Conservation (phyloP, 2,113 vertebrate species). For the Trachemys scripta region DNA sequence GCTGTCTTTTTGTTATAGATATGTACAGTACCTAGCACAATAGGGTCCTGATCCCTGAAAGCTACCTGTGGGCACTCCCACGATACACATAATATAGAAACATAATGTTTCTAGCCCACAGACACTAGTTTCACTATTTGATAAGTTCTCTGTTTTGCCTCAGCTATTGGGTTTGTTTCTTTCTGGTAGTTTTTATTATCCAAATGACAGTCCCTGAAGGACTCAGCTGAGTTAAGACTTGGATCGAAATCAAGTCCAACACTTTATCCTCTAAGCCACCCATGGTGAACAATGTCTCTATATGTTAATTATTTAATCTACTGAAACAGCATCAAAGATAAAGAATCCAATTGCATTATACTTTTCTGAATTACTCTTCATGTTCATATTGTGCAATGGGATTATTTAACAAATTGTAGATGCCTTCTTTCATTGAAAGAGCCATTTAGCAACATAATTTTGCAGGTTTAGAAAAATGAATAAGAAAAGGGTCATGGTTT, state of each 20-base stretch:
- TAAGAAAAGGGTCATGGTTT: neutral
- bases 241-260: neutral
- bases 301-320: slow-evolving; percentile 15
- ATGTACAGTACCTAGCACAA: neutral
- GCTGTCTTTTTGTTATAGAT: neutral
- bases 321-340: neutral
- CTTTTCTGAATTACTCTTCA: neutral
- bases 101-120: neutral
- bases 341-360: neutral
- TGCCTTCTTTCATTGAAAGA: neutral
- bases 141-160: neutral
- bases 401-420: neutral
- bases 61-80: neutral
- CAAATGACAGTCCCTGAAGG: neutral
- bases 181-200: neutral
- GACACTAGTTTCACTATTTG: neutral
- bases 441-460: neutral
- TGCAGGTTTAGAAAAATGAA: neutral
- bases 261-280: neutral
- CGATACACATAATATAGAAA: neutral
- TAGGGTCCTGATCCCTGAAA: neutral
- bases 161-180: neutral
- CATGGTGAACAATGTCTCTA: neutral
- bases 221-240: neutral
- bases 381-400: neutral